These are phyloP conservation scores for Listronotus bonariensis DNA, from an alignment of 1,140 invertebrate genomes.

Conservation along the genomic window DNA sequence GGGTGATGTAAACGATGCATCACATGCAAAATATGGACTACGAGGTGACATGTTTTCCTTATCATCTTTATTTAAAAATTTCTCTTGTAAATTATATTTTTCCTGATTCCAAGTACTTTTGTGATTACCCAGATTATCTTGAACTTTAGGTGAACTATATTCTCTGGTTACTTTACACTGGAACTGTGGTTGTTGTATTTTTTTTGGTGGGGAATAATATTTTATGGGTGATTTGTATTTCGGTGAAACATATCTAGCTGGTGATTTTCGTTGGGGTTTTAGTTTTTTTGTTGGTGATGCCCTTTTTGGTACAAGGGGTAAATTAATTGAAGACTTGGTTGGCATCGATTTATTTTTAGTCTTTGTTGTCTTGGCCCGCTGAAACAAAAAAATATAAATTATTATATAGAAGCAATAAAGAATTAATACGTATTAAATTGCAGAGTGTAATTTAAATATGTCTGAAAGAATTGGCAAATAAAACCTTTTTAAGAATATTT, in stretches of 20 bases:
- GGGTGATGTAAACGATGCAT: conserved; percentile 23
- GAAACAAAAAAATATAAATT: not conserved
- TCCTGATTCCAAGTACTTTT: not conserved
- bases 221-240: conserved; percentile 6
- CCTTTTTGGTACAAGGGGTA: conserved; percentile 12
- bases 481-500: too few relatives aligned
- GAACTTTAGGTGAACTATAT: not conserved
- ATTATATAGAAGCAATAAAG: not conserved
- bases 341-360: conserved; percentile 9
- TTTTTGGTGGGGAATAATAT: conserved; percentile 1
- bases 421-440: too few relatives aligned
- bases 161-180: not conserved
- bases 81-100: not conserved
- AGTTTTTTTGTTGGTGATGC: conserved; percentile 28
- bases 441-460: too few relatives aligned
- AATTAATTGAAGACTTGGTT: not conserved
- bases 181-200: not conserved
- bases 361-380: conserved; percentile 3
- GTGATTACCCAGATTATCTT: not conserved
- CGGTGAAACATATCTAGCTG: not conserved
- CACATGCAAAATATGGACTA: not conserved
- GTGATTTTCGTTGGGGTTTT: conserved; percentile 23
- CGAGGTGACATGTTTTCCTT: conserved; percentile 16
- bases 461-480: too few relatives aligned
- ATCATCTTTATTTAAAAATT: conserved; percentile 1